Conservation (phyloP, 1,140 invertebrate species). For the Cydia amplana region DNA sequence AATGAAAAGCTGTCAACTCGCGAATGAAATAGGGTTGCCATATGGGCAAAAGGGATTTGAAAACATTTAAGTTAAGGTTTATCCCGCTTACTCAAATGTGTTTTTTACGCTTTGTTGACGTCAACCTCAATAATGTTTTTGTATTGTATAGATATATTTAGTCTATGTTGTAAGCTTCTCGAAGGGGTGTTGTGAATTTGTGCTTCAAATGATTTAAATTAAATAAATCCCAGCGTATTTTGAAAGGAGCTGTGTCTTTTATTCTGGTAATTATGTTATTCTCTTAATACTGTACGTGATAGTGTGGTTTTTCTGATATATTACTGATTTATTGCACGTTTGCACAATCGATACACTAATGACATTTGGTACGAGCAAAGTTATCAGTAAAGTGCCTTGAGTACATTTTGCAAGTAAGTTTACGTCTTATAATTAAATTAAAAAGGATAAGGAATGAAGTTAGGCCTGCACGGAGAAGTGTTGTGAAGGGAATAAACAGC, state of each 20-base stretch:
- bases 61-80: not conserved
- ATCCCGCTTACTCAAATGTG: not conserved
- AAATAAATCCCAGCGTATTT: constrained; percentile 13
- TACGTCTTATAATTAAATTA: constrained; percentile 25
- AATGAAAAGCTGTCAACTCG: constrained; percentile 2
- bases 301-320: not conserved
- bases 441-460: not conserved
- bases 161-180: constrained; percentile 29
- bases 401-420: not conserved
- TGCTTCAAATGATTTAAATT: constrained; percentile 12
- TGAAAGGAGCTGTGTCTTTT: constrained; percentile 19
- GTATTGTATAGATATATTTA: not conserved
- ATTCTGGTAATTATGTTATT: constrained; percentile 15
- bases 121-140: not conserved
- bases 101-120: not conserved
- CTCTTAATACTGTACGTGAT: not conserved
- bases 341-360: constrained; percentile 31
- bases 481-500: not conserved
- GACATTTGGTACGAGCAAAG: not conserved
- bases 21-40: not conserved
- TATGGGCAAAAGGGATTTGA: not conserved
- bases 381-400: constrained; percentile 19
- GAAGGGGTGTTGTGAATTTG: constrained; percentile 19
- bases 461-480: not conserved
- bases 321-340: not conserved